Base-by-base conservation (phyloP, 2,888 invertebrate species). In the Rhodophaea formosa region DNA sequence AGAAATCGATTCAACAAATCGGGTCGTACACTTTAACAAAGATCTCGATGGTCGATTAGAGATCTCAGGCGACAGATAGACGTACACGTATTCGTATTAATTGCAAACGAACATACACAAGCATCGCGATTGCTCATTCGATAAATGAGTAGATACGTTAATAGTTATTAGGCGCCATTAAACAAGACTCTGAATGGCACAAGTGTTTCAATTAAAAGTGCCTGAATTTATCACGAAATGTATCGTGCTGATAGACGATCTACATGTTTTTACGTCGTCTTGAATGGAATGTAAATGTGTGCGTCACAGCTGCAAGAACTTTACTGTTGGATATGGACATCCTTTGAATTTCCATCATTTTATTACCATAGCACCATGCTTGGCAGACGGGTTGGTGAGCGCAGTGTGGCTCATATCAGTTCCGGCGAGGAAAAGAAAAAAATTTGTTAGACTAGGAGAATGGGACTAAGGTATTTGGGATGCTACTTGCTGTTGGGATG, bases 61-160 rank as follows among this genome's bases (percentile, higher is more conserved):
- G 35, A 51, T 51, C 51, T 17, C 51, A 17, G 8, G 35, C 49
- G 8, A 35, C 35, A 35, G 51, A 51, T 51, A 51, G 51, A 51
- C 51, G 12, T 16, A 51, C 51, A 39, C 10, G 35, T 51, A 51
- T 51, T 51, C 51, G 35, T 35, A 39, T 51, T 51, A 51, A 51
- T 51, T 51, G 35, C 51, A 10, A 7, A 51, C 51, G 35, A 35
- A 35, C 15, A 35, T 35, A 35, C 15, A 35, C 35, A 16, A 35
- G 39, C 35, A 16, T 7, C 51, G 35, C 51, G 35, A 39, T 51
- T 35, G 35, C 16, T 51, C 35, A 15, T 35, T 35, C 14, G 51
- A 51, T 51, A 35, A 35, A 35, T 51, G 35, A 10, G 8, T 16
- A 5, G 51, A 51, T 51, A 51, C 10, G 51, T 49, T 30, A 2